Evolutionary conservation across 2,888 invertebrate genomes (phyloP), one percentile per base, ranked within the genome.

Genomic region (Drosophila neoperkinsi): DNA sequence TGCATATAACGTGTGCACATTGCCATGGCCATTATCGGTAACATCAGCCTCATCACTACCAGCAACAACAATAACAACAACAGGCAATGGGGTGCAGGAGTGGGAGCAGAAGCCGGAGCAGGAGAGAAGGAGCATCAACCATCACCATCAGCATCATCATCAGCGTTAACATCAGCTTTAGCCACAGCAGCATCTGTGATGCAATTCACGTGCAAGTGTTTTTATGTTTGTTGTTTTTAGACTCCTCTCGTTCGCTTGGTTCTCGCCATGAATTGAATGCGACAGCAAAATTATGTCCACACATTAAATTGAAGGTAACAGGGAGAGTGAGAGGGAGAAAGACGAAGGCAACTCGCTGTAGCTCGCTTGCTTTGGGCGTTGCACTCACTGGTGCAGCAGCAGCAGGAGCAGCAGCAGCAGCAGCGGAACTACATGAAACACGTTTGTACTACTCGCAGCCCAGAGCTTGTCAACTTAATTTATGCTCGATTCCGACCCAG

Each of bases 271-370:
- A 81, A 88, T 90, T 90, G 87, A 88, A 90, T 84, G 84, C 87
- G 88, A 91, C 90, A 91, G 90, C 71, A 83, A 90, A 90, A 88
- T 90, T 88, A 90, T 90, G 90, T 90, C 89, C 82, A 79, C 87
- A 88, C 88, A 90, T 91, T 88, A 90, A 90, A 90, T 66, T 83
- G 82, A 77, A 79, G 87, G 74, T 78, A 73, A 60, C 36, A 52
- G 56, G 36, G 41, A 55, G 43, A 30, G 50, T 30, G 57, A 55
- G 43, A 28, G 30, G 46, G 50, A 38, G 64, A 59, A 13, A 21
- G 46, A 30, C 16, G 46, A 10, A 46, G 51, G 16, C 25, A 25
- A 46, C 46, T 46, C 21, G 25, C 25, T 43, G n/a, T 25, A n/a
- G 63, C 59, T 64, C 30, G 63, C 38, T 57, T 52, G 71, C 53